Evolutionary conservation across 2,888 invertebrate genomes (phyloP).

Genomic region (Aleiodes leptofemur): DNA sequence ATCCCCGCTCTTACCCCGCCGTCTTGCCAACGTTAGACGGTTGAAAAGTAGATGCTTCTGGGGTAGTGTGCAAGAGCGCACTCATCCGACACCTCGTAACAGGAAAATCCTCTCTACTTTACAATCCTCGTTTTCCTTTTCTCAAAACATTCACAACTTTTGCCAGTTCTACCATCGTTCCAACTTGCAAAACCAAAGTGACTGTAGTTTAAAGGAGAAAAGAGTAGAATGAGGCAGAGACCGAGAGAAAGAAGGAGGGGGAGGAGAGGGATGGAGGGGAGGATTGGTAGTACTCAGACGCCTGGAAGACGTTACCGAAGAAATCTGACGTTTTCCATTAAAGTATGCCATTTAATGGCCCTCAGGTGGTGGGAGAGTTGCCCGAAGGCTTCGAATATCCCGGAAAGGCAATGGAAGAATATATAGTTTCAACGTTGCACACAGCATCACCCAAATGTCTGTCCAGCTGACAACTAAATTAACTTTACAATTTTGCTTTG

Average conservation of each 20-base stretch:
- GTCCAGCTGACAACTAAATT: conserved; percentile 65
- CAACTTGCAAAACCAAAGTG: conserved; percentile 33
- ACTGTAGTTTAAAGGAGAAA: conserved; percentile 9
- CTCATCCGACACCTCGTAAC: conserved; percentile 49
- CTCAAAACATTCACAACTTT: conserved; percentile 44
- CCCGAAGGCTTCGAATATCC: conserved; percentile 41
- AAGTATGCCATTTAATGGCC: conserved; percentile 60
- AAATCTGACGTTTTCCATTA: conserved; percentile 61
- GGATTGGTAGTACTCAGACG: conserved; percentile 1
- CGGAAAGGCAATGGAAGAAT: conserved; percentile 57
- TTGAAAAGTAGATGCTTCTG: conserved; percentile 28
- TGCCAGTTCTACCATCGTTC: conserved; percentile 31
- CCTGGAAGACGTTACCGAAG: conserved; percentile 45
- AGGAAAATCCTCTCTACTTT: conserved; percentile 46
- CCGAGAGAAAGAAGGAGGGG: too few relatives aligned
- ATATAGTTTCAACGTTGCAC: conserved; percentile 56
- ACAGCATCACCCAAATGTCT: conserved; percentile 50
- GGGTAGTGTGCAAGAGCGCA: conserved; percentile 29
- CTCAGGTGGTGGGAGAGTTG: conserved; percentile 42
- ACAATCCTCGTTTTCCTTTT: conserved; percentile 34
- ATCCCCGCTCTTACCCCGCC: background rate
- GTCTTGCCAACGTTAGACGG: conserved; percentile 1
- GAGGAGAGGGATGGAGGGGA: too few relatives aligned
- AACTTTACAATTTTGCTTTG: conserved; percentile 62
- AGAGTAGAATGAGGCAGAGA: background rate